Conservation (phyloP, 2,888 invertebrate genomes). For the Drosophila testacea region DNA sequence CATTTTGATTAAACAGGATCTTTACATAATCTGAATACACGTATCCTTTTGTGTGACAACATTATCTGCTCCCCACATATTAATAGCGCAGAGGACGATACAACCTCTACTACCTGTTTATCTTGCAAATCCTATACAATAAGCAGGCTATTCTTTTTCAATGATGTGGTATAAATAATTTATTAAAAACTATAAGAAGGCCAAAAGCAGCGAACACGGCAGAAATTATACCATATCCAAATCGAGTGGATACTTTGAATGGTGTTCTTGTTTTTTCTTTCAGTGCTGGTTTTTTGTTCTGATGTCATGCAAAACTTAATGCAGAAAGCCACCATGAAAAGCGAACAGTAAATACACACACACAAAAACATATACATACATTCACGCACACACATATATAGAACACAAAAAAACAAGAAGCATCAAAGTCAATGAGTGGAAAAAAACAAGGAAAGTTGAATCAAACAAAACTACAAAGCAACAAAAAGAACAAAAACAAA, state of each 20-base stretch:
- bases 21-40: neutral
- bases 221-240: slow-evolving; percentile 53
- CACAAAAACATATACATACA: slow-evolving; percentile 18
- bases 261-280: slow-evolving; percentile 26
- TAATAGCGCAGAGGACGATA: slow-evolving; percentile 28
- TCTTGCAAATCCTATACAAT: slow-evolving; percentile 28
- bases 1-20: neutral
- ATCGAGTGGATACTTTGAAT: slow-evolving; percentile 36
- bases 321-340: slow-evolving; percentile 61
- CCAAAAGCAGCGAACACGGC: slow-evolving; percentile 51
- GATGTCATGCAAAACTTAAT: slow-evolving; percentile 73
- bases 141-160: slow-evolving; percentile 23
- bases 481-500: slow-evolving; percentile 24
- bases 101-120: slow-evolving; percentile 34
- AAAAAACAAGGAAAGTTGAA: slow-evolving; percentile 54
- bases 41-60: neutral
- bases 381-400: slow-evolving; percentile 7
- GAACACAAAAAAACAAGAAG: slow-evolving; percentile 43
- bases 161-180: slow-evolving; percentile 64
- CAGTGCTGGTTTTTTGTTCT: slow-evolving; percentile 52
- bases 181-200: slow-evolving; percentile 71
- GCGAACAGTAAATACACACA: slow-evolving; percentile 41
- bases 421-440: slow-evolving; percentile 53
- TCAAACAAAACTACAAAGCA: slow-evolving; percentile 52
- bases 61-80: neutral